Percentiles rank a stretch among this genome's conserved stretches.
phyloP scores from a whole-genome alignment of 2,888 invertebrate species.

The Torymus aiolomorphi region DNA sequence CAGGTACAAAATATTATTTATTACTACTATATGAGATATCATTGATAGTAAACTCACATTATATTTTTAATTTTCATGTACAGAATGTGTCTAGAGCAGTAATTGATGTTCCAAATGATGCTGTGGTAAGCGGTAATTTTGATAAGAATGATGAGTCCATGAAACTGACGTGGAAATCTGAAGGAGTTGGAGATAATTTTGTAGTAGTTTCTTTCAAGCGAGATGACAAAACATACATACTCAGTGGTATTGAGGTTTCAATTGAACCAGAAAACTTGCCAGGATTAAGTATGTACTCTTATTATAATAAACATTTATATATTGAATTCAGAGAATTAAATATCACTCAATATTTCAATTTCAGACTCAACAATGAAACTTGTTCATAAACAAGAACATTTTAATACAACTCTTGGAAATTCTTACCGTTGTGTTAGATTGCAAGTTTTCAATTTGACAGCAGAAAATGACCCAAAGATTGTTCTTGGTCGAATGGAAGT shows the following conservation, averaged over 20 bases:
- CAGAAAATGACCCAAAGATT: conserved; percentile 64
- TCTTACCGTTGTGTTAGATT: conserved; percentile 85
- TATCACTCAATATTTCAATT: conserved; percentile 41
- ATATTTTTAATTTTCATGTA: no score
- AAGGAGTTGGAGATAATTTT: conserved; percentile 60
- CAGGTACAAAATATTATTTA: conserved; percentile 60
- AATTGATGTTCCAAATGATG: conserved; percentile 75
- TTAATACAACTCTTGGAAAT: conserved; percentile 74
- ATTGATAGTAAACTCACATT: no score
- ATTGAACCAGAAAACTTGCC: conserved; percentile 71
- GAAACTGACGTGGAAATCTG: conserved; percentile 73
- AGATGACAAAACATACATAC: conserved; percentile 69
- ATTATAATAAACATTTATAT: conserved; percentile 19
- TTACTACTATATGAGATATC: no score
- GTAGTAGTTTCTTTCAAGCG: conserved; percentile 75
- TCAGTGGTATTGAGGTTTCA: conserved; percentile 65
- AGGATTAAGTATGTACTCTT: conserved; percentile 61
- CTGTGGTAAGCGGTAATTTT: conserved; percentile 75
- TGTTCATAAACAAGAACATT: conserved; percentile 34
- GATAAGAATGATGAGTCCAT: conserved; percentile 70
- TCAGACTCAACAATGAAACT: conserved; percentile 40
- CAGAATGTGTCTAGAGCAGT: conserved; percentile 46
- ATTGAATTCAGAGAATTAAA: neutral
- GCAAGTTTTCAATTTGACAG: conserved; percentile 79
- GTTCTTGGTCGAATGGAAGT: conserved; percentile 78